A percentile compares a stretch with the other conserved stretches of the same genome.
Evolutionary conservation across 2,888 invertebrate genomes (phyloP).

Genomic region (Cerastoderma edule): DNA sequence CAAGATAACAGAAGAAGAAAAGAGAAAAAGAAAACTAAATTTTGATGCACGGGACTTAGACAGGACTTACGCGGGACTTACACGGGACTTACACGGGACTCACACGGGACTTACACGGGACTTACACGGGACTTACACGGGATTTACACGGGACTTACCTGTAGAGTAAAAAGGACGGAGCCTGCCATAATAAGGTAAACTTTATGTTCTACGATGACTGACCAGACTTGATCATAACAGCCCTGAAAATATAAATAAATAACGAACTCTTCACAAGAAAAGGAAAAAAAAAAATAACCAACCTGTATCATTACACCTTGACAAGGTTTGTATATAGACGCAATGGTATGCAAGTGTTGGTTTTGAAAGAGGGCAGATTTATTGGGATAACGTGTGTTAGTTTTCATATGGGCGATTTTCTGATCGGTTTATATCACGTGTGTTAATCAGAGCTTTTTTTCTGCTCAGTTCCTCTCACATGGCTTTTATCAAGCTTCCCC

Average conservation of each 20-base stretch:
- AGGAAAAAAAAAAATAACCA: neutral
- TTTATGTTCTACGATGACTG: neutral
- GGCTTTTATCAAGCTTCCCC: no score
- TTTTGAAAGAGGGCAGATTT: neutral
- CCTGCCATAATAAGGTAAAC: neutral
- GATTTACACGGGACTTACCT: neutral
- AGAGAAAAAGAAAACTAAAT: neutral
- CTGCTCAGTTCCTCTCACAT: no score
- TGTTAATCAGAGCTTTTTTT: no score
- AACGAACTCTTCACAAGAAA: neutral
- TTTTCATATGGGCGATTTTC: no score
- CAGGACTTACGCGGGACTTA: neutral
- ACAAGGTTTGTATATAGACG: neutral
- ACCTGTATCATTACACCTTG: neutral
- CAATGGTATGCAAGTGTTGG: neutral
- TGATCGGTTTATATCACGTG: no score
- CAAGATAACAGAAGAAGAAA: neutral
- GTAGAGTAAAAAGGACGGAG: neutral
- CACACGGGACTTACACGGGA: no score
- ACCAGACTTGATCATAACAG: constrained; percentile 6
- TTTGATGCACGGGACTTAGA: neutral
- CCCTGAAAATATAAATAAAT: neutral
- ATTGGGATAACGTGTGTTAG: neutral
- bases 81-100: neutral
- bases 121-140: neutral